Evolutionary conservation across 2,113 vertebrate species (phyloP).

Genomic region (Ascaphus truei): DNA sequence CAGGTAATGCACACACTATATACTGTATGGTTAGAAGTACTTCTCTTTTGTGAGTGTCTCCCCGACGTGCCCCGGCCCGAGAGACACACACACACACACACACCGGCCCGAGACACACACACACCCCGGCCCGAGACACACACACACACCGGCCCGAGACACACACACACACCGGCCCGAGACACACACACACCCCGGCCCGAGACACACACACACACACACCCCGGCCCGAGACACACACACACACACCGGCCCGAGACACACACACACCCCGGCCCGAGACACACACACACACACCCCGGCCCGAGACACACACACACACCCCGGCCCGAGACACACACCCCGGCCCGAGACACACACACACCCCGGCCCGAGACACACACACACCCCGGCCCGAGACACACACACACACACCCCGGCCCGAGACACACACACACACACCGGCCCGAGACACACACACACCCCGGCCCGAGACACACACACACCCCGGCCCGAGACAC

Average conservation of each 20-base stretch:
- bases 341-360: no score
- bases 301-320: neutral
- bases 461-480: neutral
- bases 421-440: neutral
- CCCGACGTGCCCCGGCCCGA: no score
- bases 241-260: neutral
- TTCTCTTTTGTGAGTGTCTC: no score
- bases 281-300: neutral
- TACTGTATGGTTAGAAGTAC: neutral
- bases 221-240: neutral
- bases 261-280: neutral
- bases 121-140: neutral
- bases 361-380: neutral
- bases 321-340: neutral
- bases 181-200: neutral
- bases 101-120: neutral
- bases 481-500: no score
- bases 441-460: neutral
- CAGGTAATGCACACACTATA: neutral
- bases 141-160: neutral
- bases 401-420: neutral
- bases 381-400: neutral
- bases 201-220: neutral
- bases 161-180: neutral
- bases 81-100: neutral